Evolutionary conservation across 2,888 invertebrate genomes (phyloP).

Genomic region (Cynaeus angustus): DNA sequence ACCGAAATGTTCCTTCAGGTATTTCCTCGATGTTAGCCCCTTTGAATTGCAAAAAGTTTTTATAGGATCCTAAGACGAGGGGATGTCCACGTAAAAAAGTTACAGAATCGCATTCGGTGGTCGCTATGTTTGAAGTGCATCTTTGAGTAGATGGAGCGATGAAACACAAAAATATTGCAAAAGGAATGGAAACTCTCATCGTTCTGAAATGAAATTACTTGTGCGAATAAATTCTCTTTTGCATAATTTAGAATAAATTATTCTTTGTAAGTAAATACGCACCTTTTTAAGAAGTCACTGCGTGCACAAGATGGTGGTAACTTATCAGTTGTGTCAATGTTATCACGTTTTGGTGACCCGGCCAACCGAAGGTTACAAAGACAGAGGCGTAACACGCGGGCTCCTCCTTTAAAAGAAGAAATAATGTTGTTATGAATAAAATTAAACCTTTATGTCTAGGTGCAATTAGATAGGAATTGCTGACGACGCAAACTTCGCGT

Average conservation of each 20-base stretch:
- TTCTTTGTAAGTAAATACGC: background rate
- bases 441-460: too few species aligned
- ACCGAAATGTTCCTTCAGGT: slow-evolving; percentile 43
- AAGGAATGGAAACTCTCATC: background rate
- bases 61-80: slow-evolving; percentile 26
- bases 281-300: background rate
- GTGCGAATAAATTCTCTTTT: background rate
- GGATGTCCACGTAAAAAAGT: slow-evolving; percentile 33
- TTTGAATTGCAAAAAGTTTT: slow-evolving; percentile 39
- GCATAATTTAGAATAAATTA: slow-evolving; percentile 4
- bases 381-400: too few species aligned
- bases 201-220: slow-evolving; percentile 12
- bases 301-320: too few species aligned
- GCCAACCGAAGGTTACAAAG: too few species aligned
- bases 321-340: too few species aligned
- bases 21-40: slow-evolving; percentile 30
- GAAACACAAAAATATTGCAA: slow-evolving; percentile 3
- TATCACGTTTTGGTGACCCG: too few species aligned
- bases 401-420: too few species aligned
- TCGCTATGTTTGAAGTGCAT: slow-evolving; percentile 41
- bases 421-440: too few species aligned
- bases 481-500: too few species aligned
- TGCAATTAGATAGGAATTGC: too few species aligned
- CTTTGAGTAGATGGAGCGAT: slow-evolving; percentile 25
- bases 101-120: slow-evolving; percentile 44